phyloP scores from a whole-genome alignment of 2,113 vertebrate genomes.

The Mus pahari region DNA sequence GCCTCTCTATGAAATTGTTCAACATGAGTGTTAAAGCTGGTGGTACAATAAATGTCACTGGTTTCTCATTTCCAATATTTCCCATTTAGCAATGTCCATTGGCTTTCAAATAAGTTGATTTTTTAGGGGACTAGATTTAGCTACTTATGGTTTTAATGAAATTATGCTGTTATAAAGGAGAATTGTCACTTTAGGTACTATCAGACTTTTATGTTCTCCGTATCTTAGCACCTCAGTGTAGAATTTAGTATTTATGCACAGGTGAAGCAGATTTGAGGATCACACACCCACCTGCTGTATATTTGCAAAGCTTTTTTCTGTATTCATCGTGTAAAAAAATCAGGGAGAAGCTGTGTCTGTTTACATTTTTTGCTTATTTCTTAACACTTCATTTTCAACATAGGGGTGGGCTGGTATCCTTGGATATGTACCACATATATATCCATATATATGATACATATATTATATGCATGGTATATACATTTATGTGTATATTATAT shows the following conservation, averaged over 20 bases:
- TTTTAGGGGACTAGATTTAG: constrained; percentile 58
- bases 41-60: constrained; percentile 73
- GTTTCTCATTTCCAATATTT: constrained; percentile 72
- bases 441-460: background rate
- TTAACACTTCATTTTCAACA: constrained; percentile 65
- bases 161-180: constrained; percentile 62
- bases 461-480: background rate
- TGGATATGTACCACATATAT: constrained; percentile 55
- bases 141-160: constrained; percentile 53
- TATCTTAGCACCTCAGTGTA: constrained; percentile 75
- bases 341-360: constrained; percentile 60
- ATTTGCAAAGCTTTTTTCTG: constrained; percentile 77
- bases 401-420: constrained; percentile 68
- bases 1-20: constrained; percentile 73
- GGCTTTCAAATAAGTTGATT: constrained; percentile 70
- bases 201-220: constrained; percentile 71
- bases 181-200: constrained; percentile 72
- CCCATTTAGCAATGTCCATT: constrained; percentile 71
- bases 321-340: constrained; percentile 60
- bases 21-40: constrained; percentile 69
- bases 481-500: background rate
- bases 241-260: constrained; percentile 82
- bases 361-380: constrained; percentile 69
- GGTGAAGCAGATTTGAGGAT: constrained; percentile 84
- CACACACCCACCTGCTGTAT: constrained; percentile 77